Conservation (phyloP, 2,888 invertebrate species). For the Tenthredo notha region DNA sequence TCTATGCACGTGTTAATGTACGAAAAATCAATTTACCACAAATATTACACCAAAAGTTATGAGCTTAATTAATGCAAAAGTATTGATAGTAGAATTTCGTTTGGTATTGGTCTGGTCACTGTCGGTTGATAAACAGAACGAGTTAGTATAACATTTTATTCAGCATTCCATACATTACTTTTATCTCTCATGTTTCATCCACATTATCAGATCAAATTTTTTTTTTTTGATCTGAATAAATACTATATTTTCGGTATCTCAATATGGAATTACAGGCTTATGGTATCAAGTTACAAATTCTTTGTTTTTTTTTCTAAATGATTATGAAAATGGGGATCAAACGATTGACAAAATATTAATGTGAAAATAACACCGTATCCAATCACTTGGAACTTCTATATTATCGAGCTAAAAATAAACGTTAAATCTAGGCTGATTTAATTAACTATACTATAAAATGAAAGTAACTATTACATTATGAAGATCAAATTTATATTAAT, state of each 20-base stretch:
- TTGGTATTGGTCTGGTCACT: background rate
- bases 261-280: conserved; percentile 3
- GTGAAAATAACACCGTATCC: background rate
- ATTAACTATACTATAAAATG: background rate
- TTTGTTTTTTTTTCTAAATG: background rate
- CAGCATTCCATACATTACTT: conserved; percentile 28
- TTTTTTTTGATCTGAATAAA: background rate
- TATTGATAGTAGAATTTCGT: background rate
- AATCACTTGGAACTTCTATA: background rate
- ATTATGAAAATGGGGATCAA: background rate
- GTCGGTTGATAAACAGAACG: conserved; percentile 22
- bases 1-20: background rate
- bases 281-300: background rate
- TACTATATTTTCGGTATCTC: background rate
- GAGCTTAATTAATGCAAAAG: background rate
- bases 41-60: background rate
- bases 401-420: background rate
- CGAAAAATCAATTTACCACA: background rate
- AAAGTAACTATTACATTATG: background rate
- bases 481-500: conserved; percentile 6
- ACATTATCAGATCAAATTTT: background rate
- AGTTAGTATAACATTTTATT: conserved; percentile 40
- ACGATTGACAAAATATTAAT: background rate
- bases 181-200: conserved; percentile 10
- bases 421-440: background rate